These are phyloP conservation scores for Rattus norvegicus DNA, from an alignment of 2,113 vertebrate species.

Conservation along the genomic window GRCr8 NC_086033.1:52525001-52525500, in stretches of 20 bases:
- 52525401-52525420: neutral
- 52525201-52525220: neutral
- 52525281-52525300: neutral
- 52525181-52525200: neutral
- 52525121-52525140: neutral
- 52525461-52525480: neutral
- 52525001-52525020: neutral
- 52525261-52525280: neutral
- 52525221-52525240: accelerated
- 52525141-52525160: neutral
- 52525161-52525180: neutral
- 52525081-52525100: neutral
- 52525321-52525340: neutral
- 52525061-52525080: neutral
- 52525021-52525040: neutral
- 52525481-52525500: neutral
- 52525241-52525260: neutral
- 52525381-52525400: neutral
- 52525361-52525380: neutral
- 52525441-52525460: neutral
- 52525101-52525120: neutral
- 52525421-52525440: neutral
- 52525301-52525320: neutral
- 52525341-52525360: neutral
- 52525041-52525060: neutral